Conservation (phyloP, 2,113 vertebrate species). For the Tetrao urogallus region DNA sequence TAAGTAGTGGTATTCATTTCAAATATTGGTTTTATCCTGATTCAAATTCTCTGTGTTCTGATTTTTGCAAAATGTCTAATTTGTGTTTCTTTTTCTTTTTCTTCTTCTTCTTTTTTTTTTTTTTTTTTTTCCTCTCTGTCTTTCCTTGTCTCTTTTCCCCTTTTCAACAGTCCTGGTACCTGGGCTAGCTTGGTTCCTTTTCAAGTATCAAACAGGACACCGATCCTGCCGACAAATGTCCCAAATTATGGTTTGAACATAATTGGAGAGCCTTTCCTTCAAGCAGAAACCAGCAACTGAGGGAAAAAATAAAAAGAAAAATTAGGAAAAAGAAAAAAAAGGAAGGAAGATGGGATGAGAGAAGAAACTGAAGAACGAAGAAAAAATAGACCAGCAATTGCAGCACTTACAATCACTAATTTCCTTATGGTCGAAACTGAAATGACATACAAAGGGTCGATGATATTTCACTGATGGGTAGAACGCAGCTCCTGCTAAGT, state of each 20-base stretch:
- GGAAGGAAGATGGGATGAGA: constrained; percentile 67
- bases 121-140: not conserved
- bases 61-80: constrained; percentile 48
- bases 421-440: constrained; percentile 80
- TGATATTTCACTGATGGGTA: constrained; percentile 87
- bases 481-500: constrained; percentile 86
- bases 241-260: constrained; percentile 99
- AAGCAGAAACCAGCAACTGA: constrained; percentile 98
- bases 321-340: constrained; percentile 31
- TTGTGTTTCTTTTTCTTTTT: constrained; percentile 27
- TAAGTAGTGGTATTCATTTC: not conserved
- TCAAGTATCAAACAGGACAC: constrained; percentile 99
- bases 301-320: constrained; percentile 64
- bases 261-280: constrained; percentile 99
- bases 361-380: constrained; percentile 80
- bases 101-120: constrained; percentile 17
- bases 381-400: constrained; percentile 83
- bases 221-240: constrained; percentile 98
- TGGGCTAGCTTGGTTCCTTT: constrained; percentile 99
- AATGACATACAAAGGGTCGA: constrained; percentile 81
- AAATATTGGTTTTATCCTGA: not conserved
- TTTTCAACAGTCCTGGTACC: constrained; percentile 96
- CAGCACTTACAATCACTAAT: constrained; percentile 87
- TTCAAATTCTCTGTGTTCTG: constrained; percentile 16
- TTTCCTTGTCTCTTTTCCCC: not conserved